Conservation (phyloP, 2,113 vertebrate species). For the Sciurus niger region DNA sequence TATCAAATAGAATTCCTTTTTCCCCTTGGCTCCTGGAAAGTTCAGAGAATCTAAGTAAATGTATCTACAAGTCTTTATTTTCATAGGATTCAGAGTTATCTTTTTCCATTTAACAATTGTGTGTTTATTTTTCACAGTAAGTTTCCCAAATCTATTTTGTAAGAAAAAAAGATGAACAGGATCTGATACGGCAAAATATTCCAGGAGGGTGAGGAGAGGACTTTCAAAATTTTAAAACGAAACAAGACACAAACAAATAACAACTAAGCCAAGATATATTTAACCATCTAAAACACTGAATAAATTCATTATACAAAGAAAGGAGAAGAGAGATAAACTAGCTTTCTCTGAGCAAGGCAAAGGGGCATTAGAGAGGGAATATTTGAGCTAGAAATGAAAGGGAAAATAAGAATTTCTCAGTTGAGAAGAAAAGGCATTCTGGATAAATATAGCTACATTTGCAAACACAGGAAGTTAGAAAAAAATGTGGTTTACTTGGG, state of each 20-base stretch:
- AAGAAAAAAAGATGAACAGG: constrained; percentile 15
- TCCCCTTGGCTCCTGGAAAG: not conserved
- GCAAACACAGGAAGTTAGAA: not conserved
- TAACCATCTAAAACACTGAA: constrained; percentile 62
- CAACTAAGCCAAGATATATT: constrained; percentile 37
- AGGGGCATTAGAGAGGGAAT: not conserved
- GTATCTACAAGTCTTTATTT: not conserved
- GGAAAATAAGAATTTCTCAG: not conserved
- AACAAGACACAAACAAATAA: constrained; percentile 38
- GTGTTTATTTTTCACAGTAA: not conserved
- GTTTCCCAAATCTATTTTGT: not conserved
- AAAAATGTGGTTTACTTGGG: not conserved
- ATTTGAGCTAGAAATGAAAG: not conserved
- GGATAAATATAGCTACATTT: not conserved
- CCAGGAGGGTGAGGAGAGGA: not conserved
- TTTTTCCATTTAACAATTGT: constrained; percentile 49
- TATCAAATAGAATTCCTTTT: not conserved
- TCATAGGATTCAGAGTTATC: constrained; percentile 2
- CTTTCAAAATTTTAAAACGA: constrained; percentile 45
- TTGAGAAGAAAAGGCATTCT: not conserved
- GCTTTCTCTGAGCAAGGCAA: not conserved
- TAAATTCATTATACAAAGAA: constrained; percentile 42
- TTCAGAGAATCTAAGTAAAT: not conserved
- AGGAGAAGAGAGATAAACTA: constrained; percentile 20
- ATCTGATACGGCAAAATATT: not conserved